These are phyloP conservation scores for Drosophila yooni DNA, from an alignment of 2,888 invertebrate genomes.

Conservation along the genomic window DNA sequence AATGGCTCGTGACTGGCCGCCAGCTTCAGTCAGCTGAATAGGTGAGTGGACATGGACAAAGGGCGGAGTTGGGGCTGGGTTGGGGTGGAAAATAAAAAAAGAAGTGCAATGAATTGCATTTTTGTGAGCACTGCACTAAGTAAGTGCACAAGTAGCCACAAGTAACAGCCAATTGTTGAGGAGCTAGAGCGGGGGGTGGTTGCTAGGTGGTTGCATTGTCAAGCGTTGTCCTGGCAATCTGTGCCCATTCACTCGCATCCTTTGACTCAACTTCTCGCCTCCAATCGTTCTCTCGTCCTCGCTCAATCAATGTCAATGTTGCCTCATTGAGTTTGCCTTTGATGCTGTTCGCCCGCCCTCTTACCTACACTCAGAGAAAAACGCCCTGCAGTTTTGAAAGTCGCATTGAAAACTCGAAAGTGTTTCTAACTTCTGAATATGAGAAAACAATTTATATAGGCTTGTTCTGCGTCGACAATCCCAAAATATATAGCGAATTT, in stretches of 20 bases:
- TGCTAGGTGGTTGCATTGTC: conserved; percentile 12
- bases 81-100: conserved; percentile 16
- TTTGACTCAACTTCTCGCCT: conserved; percentile 5
- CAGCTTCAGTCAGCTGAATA: conserved; percentile 13
- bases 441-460: background rate
- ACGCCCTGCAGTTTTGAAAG: background rate
- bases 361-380: background rate
- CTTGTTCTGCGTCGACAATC: background rate
- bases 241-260: conserved; percentile 50
- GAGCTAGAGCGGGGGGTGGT: background rate
- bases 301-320: conserved; percentile 74
- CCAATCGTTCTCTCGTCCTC: conserved; percentile 35
- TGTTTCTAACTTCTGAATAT: background rate
- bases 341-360: conserved; percentile 35
- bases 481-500: background rate
- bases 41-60: background rate
- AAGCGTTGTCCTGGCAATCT: conserved; percentile 48
- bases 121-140: conserved; percentile 18
- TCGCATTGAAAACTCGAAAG: background rate
- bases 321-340: conserved; percentile 46
- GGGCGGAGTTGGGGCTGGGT: background rate
- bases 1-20: conserved; percentile 66
- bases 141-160: no score
- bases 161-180: conserved; percentile 43
- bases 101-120: conserved; percentile 59